phyloP scores from a whole-genome alignment of 2,113 vertebrate genomes.

The Oriolus oriolus region DNA sequence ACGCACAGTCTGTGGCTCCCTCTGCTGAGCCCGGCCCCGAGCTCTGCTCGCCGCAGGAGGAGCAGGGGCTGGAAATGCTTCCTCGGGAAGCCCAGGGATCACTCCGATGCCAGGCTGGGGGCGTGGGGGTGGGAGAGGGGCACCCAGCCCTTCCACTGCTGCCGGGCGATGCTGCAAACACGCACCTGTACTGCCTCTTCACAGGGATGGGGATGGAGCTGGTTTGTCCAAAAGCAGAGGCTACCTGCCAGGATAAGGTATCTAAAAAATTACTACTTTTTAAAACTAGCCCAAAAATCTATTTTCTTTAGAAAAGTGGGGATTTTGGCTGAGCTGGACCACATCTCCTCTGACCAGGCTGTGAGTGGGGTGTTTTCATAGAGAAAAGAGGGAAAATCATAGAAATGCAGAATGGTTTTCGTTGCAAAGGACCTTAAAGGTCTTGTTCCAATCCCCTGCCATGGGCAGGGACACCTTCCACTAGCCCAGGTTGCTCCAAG shows the following conservation, averaged over 20 bases:
- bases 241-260: not conserved
- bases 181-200: rapidly evolving
- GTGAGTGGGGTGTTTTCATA: not conserved
- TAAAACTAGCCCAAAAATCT: not conserved
- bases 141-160: not conserved
- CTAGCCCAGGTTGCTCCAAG: not conserved
- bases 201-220: not conserved
- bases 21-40: slow-evolving; percentile 6
- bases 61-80: not conserved
- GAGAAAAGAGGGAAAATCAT: not conserved
- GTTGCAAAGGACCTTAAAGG: not conserved
- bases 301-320: not conserved
- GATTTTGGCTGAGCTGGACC: not conserved
- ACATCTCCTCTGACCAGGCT: not conserved
- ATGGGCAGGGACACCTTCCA: not conserved
- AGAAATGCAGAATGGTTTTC: not conserved
- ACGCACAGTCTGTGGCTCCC: slow-evolving; percentile 41
- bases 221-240: not conserved
- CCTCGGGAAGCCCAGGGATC: no score
- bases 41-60: not conserved
- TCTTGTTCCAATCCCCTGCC: not conserved
- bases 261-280: not conserved
- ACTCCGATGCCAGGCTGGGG: not conserved
- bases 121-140: rapidly evolving
- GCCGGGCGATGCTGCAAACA: rapidly evolving